Evolutionary conservation across 2,888 invertebrate genomes (phyloP).

Genomic region (Listrodromus nycthemerus): DNA sequence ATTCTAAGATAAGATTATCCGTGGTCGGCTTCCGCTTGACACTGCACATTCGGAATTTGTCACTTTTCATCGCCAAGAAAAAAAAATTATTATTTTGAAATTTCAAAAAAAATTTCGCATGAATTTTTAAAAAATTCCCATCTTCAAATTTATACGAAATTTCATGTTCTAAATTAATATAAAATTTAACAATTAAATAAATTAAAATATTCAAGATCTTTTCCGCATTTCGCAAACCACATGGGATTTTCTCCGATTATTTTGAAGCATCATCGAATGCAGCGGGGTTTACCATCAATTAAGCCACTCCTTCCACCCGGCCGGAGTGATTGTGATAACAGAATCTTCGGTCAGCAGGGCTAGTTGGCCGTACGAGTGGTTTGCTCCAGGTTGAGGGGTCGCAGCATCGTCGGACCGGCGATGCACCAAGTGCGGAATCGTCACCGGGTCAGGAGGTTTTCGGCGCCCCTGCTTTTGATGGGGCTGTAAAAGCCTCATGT

Average conservation of each 20-base stretch:
- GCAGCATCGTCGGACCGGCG: neutral
- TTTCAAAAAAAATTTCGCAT: neutral
- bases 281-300: slow-evolving; percentile 10
- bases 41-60: too few species aligned
- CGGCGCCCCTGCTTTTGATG: slow-evolving; percentile 69
- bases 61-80: neutral
- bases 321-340: slow-evolving; percentile 34
- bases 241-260: neutral
- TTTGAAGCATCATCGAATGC: neutral
- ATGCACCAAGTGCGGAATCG: slow-evolving; percentile 62
- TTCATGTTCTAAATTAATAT: too few species aligned
- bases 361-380: slow-evolving; percentile 43
- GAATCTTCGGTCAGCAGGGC: slow-evolving; percentile 41
- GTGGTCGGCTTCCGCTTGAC: too few species aligned
- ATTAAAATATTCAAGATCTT: neutral
- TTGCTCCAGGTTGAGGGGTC: slow-evolving; percentile 11
- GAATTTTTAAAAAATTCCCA: neutral
- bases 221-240: neutral
- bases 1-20: too few species aligned
- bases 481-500: slow-evolving; percentile 84
- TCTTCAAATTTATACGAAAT: neutral
- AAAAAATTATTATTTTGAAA: neutral
- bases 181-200: too few species aligned
- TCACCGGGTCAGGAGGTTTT: slow-evolving; percentile 69
- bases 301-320: slow-evolving; percentile 21